Evolutionary conservation across 2,888 invertebrate species (phyloP).

Genomic region (Tachystola acroxantha): DNA sequence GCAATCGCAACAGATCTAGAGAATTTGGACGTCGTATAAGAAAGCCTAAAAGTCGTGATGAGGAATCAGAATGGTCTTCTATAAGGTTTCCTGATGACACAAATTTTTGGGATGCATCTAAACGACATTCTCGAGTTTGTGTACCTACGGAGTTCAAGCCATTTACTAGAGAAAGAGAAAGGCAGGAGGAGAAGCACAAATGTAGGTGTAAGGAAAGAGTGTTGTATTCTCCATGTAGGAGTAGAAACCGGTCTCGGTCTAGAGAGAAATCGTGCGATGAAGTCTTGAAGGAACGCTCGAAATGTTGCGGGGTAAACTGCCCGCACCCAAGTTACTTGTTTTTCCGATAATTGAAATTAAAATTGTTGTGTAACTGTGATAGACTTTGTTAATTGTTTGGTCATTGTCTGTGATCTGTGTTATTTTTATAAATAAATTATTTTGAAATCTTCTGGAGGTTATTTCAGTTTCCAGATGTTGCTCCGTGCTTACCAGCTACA

Average conservation of each 20-base stretch:
- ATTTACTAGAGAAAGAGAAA: conserved; percentile 15
- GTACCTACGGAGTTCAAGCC: conserved; percentile 1
- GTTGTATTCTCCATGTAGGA: conserved; percentile 9
- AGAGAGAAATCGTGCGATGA: conserved; percentile 4
- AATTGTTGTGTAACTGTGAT: not conserved
- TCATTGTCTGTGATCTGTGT: no score
- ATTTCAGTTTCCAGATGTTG: no score
- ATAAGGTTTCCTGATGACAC: conserved; percentile 15
- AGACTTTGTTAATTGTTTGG: not conserved
- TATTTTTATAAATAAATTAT: no score
- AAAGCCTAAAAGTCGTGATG: not conserved
- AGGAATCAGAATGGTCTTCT: conserved; percentile 10
- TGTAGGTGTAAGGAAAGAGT: conserved; percentile 21
- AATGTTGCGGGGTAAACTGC: conserved; percentile 34
- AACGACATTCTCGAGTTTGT: not conserved
- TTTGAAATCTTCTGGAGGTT: no score
- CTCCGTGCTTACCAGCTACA: no score
- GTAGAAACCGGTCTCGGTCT: not conserved
- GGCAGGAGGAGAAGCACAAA: conserved; percentile 16
- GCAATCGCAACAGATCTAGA: not conserved
- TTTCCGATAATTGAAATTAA: conserved; percentile 18
- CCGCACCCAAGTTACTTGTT: conserved; percentile 40
- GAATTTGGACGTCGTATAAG: not conserved
- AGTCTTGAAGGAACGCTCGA: conserved; percentile 18
- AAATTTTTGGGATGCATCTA: conserved; percentile 15